Base-by-base conservation (phyloP, 2,113 vertebrate genomes). In the Verasper variegatus region DNA sequence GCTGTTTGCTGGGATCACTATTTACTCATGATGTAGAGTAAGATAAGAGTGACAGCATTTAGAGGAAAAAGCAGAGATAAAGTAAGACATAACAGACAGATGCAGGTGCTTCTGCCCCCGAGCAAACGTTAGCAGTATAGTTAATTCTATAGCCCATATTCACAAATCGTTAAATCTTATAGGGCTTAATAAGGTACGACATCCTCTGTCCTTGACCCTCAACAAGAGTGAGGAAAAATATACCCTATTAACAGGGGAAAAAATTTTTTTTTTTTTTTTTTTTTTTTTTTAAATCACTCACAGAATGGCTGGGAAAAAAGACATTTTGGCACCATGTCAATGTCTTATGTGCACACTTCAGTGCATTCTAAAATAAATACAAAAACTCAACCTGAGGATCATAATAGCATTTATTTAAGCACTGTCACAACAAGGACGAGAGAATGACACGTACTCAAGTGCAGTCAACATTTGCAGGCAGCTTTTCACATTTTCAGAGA, bases 211-310 rank as follows among this genome's bases (percentile, higher is more conserved):
- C 35, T 37, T 37, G 10, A 37, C 35, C 8, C 35, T 37, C 35
- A 37, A 37, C 35, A 37, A 37, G 35, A 10, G 8, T 37, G 35
- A 37, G 35, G 35, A 37, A 9, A 8, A 37, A 37, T 9, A 35
- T 2, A 37, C 35, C 9, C 35, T 37, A 9, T 37, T 37, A 37
- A 37, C 35, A 37, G 35, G 35, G 8, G 35, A 2, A 10, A 9
- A 37, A 2, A 15, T 45, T 15, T 7, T 2, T 1, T 13, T 45
- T 15, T 45, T 45, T 45, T n/a, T n/a, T n/a, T n/a, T n/a, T n/a
- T n/a, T 31, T 71, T 69, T 68, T 37, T 21, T 37, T 67, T 66
- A 42, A 61, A 83, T 82, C 69, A 62, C 51, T 47, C 69, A 54
- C 65, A 77, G 62, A 3, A 0, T 64, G 45, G 51, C 51, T 73